These are phyloP conservation scores for Aegypius monachus DNA, from an alignment of 2,113 vertebrate genomes.

Conservation along the genomic window DNA sequence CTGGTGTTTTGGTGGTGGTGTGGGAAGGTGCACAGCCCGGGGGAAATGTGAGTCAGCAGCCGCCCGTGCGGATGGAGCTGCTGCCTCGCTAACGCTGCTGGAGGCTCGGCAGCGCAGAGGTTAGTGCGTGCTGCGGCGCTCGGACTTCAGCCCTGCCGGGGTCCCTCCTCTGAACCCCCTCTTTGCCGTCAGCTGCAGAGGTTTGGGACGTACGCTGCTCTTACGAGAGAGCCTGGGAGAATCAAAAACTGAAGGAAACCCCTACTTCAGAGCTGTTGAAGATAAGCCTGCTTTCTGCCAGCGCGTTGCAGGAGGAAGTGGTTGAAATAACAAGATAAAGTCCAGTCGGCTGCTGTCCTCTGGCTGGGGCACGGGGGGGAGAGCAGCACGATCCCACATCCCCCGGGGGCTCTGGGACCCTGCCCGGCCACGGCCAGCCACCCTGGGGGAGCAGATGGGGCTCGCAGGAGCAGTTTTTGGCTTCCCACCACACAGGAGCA, in stretches of 20 bases:
- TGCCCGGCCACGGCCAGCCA: accelerated
- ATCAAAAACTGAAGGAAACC: background rate
- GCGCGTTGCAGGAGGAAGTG: background rate
- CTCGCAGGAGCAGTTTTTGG: accelerated
- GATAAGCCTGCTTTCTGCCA: background rate
- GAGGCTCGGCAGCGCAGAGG: accelerated
- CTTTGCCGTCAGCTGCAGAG: background rate
- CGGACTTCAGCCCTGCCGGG: accelerated
- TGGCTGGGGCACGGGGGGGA: accelerated
- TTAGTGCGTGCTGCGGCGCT: accelerated
- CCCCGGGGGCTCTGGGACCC: background rate
- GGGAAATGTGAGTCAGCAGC: background rate
- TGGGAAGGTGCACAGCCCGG: background rate
- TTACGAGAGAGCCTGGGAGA: accelerated
- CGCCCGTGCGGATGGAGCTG: background rate
- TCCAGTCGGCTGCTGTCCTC: background rate
- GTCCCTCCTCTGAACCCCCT: background rate
- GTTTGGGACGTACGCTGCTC: accelerated
- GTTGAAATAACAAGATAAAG: background rate
- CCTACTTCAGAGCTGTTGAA: background rate
- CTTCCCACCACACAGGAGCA: background rate
- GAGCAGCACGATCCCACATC: accelerated
- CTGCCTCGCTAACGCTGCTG: accelerated
- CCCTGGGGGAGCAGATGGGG: accelerated
- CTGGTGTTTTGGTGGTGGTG: background rate